Percentiles rank a stretch among this genome's conserved stretches.
Conservation (phyloP, 2,888 invertebrate species). For the Euproctis similis region DNA sequence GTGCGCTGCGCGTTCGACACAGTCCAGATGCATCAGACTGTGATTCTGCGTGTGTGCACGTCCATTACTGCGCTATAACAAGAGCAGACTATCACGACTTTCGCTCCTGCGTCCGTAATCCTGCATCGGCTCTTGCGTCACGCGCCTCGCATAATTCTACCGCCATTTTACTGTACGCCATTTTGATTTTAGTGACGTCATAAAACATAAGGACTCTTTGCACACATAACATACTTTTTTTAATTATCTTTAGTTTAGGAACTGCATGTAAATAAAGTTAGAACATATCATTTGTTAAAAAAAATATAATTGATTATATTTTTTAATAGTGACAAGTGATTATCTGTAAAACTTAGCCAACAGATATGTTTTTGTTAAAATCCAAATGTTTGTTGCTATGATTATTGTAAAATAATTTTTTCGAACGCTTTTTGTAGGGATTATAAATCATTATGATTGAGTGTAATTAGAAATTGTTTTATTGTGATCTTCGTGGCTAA, state of each 20-base stretch:
- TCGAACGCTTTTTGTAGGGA: slow-evolving; percentile 22
- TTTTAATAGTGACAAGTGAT: too few species aligned
- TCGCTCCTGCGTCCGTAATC: slow-evolving; percentile 86
- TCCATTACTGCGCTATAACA: slow-evolving; percentile 92
- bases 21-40: slow-evolving; percentile 73
- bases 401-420: slow-evolving; percentile 32
- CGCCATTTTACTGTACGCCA: slow-evolving; percentile 61
- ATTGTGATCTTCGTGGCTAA: slow-evolving; percentile 50
- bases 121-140: slow-evolving; percentile 84
- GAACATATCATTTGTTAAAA: too few species aligned
- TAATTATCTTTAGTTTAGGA: too few species aligned
- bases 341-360: slow-evolving; percentile 19
- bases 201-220: too few species aligned
- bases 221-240: too few species aligned
- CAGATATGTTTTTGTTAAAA: slow-evolving; percentile 19
- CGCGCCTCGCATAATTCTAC: slow-evolving; percentile 63
- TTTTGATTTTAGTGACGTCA: slow-evolving; percentile 51
- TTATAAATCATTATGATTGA: slow-evolving; percentile 42
- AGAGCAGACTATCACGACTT: slow-evolving; percentile 88
- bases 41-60: slow-evolving; percentile 84
- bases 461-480: slow-evolving; percentile 47
- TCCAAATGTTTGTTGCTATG: slow-evolving; percentile 15
- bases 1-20: slow-evolving; percentile 83
- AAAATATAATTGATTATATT: too few species aligned
- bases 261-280: too few species aligned